Conservation (phyloP, 2,888 invertebrate genomes). For the Platycheirus rosarum region DNA sequence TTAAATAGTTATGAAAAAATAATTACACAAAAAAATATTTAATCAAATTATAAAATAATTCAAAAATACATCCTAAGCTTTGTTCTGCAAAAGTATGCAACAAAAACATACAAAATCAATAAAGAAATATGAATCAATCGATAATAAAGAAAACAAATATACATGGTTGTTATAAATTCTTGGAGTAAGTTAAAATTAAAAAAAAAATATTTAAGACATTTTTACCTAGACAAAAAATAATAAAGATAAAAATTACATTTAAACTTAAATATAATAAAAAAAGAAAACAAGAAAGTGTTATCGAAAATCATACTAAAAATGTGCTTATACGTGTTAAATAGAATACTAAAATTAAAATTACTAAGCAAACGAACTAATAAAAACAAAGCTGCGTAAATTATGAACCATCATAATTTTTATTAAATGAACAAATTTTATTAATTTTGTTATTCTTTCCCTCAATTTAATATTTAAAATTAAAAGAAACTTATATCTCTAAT, state of each 20-base stretch:
- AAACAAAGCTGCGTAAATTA: conserved; percentile 73
- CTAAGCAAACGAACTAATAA: conserved; percentile 69
- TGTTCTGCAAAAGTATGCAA: conserved; percentile 38
- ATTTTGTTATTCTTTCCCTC: conserved; percentile 67
- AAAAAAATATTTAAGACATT: conserved; percentile 64
- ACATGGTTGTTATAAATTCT: conserved; percentile 65
- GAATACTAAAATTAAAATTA: conserved; percentile 45
- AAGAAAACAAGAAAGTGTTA: conserved; percentile 75
- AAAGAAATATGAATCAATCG: conserved; percentile 44
- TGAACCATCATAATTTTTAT: conserved; percentile 63
- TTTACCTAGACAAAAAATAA: conserved; percentile 73
- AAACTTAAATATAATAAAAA: conserved; percentile 65
- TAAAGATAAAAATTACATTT: conserved; percentile 36
- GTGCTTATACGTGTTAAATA: conserved; percentile 64
- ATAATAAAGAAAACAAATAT: conserved; percentile 24
- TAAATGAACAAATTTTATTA: conserved; percentile 65
- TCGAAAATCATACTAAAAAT: conserved; percentile 72
- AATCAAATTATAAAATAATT: conserved; percentile 19
- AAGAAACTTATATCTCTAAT: conserved; percentile 82
- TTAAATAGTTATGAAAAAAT: background rate
- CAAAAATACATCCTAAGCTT: conserved; percentile 37
- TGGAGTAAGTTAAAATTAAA: conserved; percentile 42
- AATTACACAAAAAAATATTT: conserved; percentile 12
- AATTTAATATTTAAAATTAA: conserved; percentile 44
- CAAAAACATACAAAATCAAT: conserved; percentile 20